These are phyloP conservation scores for Drosophila barbarae DNA, from an alignment of 2,888 invertebrate species.

Conservation along the genomic window DNA sequence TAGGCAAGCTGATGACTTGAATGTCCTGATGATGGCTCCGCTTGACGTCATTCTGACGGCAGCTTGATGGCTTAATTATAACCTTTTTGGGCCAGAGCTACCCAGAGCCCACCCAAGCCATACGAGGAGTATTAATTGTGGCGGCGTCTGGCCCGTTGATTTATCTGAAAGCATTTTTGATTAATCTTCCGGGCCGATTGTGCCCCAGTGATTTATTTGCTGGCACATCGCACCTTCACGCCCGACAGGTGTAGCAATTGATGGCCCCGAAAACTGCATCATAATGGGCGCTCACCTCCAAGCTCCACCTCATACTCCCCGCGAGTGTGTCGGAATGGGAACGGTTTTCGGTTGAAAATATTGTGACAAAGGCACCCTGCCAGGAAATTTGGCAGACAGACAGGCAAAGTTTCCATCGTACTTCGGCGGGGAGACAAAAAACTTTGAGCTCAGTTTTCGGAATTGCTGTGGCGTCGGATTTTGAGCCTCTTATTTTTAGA, in stretches of 20 bases:
- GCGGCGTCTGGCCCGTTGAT: conserved; percentile 20
- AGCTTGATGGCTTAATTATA: conserved; percentile 60
- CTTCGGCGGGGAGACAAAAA: conserved; percentile 32
- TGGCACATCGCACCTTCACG: conserved; percentile 47
- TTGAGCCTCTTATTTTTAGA: conserved; percentile 60
- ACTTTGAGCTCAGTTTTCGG: conserved; percentile 50
- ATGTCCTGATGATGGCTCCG: conserved; percentile 24
- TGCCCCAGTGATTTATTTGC: conserved; percentile 58
- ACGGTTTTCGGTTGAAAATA: conserved; percentile 32
- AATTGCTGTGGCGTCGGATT: conserved; percentile 44
- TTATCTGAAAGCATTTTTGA: conserved; percentile 49
- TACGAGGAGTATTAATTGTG: conserved; percentile 49
- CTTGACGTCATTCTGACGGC: conserved; percentile 52
- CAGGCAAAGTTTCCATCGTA: conserved; percentile 50
- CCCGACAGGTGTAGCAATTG: conserved; percentile 48
- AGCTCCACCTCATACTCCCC: conserved; percentile 18
- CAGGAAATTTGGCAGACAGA: conserved; percentile 50
- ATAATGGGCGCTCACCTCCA: conserved; percentile 35
- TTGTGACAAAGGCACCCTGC: conserved; percentile 37
- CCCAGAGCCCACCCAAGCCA: conserved; percentile 6
- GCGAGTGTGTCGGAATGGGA: conserved; percentile 1
- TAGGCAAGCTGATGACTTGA: conserved; percentile 26
- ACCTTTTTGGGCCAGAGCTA: conserved; percentile 26
- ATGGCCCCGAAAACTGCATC: conserved; percentile 54
- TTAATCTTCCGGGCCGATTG: conserved; percentile 49